Evolutionary conservation across 1,140 invertebrate species (phyloP).

Genomic region (Adoxophyes honmai): DNA sequence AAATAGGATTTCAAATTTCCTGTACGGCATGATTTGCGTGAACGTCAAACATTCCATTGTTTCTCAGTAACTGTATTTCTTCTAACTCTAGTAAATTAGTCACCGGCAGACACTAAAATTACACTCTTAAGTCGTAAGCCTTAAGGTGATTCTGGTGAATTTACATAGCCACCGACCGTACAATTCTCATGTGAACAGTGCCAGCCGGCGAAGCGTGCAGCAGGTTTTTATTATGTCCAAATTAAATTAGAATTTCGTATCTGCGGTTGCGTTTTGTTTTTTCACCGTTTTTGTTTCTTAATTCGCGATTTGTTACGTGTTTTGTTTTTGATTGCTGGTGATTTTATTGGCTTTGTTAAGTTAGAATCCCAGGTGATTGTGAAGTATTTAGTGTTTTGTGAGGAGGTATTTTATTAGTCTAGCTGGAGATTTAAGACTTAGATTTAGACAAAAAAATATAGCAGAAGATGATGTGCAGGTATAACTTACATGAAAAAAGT

Average conservation of each 20-base stretch:
- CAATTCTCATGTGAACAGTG: slow-evolving; percentile 67
- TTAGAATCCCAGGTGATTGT: no score
- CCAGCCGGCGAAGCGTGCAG: slow-evolving; percentile 41
- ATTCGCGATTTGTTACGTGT: slow-evolving; percentile 4
- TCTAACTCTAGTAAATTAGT: slow-evolving; percentile 50
- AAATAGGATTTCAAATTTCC: slow-evolving; percentile 7
- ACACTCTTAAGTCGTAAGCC: neutral
- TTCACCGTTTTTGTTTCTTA: neutral
- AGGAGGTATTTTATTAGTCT: no score
- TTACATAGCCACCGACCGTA: slow-evolving; percentile 69
- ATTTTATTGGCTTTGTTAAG: no score
- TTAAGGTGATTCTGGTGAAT: slow-evolving; percentile 26
- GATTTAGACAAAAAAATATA: no score
- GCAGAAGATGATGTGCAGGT: no score
- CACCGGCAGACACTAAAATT: slow-evolving; percentile 37
- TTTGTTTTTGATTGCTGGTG: neutral
- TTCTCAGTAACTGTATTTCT: slow-evolving; percentile 48
- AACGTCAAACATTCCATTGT: slow-evolving; percentile 26
- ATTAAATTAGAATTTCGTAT: slow-evolving; percentile 52
- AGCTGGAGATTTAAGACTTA: neutral
- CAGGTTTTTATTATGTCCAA: slow-evolving; percentile 45
- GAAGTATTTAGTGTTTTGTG: no score
- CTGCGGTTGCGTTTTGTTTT: neutral
- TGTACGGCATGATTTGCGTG: slow-evolving; percentile 8
- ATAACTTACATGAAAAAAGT: no score